Evolutionary conservation across 1,140 invertebrate species (phyloP).

Genomic region (Scaptodrosophila lebanonensis): DNA sequence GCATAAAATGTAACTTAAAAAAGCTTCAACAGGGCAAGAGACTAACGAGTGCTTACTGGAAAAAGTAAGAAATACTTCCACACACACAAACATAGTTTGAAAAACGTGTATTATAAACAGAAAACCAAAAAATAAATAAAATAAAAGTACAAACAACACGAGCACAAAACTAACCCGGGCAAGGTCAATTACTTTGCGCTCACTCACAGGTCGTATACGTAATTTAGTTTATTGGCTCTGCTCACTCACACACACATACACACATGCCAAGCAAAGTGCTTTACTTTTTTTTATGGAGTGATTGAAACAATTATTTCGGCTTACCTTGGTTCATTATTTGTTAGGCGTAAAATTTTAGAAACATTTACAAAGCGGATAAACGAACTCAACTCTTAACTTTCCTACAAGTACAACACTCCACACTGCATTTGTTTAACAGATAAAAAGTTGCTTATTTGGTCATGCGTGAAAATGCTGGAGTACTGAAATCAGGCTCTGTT

Average conservation of each 20-base stretch:
- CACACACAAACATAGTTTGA: too few species aligned
- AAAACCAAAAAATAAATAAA: conserved; percentile 15
- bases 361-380: too few species aligned
- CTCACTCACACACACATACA: conserved; percentile 7
- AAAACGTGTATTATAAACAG: conserved; percentile 12
- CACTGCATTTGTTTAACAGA: too few species aligned
- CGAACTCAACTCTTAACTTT: too few species aligned
- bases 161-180: conserved; percentile 7
- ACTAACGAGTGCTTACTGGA: conserved; percentile 6
- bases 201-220: conserved; percentile 43
- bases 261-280: conserved; percentile 6
- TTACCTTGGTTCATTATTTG: conserved; percentile 4
- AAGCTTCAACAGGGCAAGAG: too few species aligned
- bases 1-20: background rate
- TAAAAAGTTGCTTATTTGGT: too few species aligned
- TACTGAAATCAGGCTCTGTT: too few species aligned
- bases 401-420: too few species aligned
- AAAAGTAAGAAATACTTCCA: conserved; percentile 2
- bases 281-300: conserved; percentile 33
- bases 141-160: conserved; percentile 8
- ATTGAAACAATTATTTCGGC: conserved; percentile 19
- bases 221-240: conserved; percentile 32
- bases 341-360: too few species aligned
- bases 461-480: too few species aligned
- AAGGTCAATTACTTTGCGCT: conserved; percentile 39